Percentiles rank a stretch among this genome's conserved stretches.
Evolutionary conservation across 2,797 vertebrate genomes (phyloP).

Genomic region (Morus bassanus): DNA sequence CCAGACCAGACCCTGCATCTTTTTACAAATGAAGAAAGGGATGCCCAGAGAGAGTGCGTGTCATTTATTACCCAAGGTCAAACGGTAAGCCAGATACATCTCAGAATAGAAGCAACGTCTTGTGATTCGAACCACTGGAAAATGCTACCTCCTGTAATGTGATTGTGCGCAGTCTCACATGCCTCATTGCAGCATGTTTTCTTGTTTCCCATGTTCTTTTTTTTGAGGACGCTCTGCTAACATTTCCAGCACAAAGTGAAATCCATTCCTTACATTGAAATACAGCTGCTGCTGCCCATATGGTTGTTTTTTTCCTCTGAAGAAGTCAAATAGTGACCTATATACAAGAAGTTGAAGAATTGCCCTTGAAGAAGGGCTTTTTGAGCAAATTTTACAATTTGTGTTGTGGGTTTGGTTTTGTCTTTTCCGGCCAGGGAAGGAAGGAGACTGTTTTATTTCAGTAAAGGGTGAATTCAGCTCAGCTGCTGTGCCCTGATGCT

Average conservation of each 20-base stretch:
- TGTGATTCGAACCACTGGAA: constrained; percentile 41
- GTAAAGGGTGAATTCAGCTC: background rate
- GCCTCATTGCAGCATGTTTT: constrained; percentile 45
- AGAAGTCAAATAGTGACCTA: constrained; percentile 11
- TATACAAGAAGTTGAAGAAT: background rate
- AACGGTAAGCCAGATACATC: constrained; percentile 34
- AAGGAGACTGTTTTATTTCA: background rate
- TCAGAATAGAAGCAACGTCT: constrained; percentile 54
- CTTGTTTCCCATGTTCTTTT: background rate
- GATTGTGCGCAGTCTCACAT: constrained; percentile 53
- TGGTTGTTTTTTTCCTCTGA: background rate
- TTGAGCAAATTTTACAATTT: background rate
- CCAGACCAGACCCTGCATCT: background rate
- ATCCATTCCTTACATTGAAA: background rate
- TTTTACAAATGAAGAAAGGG: background rate
- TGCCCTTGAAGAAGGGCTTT: background rate
- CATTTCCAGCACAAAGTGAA: constrained; percentile 7
- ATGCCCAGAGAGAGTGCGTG: background rate
- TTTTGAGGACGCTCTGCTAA: background rate
- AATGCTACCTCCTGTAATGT: constrained; percentile 61
- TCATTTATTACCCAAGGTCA: constrained; percentile 56
- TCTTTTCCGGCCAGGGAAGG: background rate
- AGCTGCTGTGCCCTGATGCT: background rate
- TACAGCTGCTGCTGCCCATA: background rate
- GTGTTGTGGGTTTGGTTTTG: background rate